Conservation (phyloP, 2,113 vertebrate genomes). For the Aleadryas rufinucha region DNA sequence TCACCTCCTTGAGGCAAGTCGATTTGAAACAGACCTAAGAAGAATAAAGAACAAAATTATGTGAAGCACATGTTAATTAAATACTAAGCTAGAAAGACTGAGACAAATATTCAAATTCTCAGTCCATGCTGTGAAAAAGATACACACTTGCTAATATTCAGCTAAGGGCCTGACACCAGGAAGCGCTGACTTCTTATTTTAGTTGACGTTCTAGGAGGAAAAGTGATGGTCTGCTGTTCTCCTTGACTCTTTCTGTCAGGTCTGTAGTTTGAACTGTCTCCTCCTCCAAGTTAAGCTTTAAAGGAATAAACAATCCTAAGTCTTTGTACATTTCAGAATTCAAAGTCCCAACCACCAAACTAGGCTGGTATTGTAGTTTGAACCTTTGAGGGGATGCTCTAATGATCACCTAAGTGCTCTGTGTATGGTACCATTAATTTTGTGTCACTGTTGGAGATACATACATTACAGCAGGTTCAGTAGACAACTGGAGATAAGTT, state of each 20-base stretch:
- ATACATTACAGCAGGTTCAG: neutral
- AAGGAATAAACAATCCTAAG: neutral
- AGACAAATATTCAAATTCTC: neutral
- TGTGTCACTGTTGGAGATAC: neutral
- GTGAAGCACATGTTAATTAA: neutral
- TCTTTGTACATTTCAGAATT: neutral
- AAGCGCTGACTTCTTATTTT: neutral
- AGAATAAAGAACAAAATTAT: neutral
- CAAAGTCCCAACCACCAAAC: neutral
- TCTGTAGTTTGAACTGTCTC: neutral
- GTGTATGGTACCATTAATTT: neutral
- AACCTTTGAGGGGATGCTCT: neutral
- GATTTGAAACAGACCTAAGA: neutral
- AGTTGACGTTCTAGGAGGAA: neutral
- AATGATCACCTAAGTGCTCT: neutral
- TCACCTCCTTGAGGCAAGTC: neutral
- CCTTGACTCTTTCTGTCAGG: neutral
- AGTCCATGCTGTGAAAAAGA: neutral
- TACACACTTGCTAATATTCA: neutral
- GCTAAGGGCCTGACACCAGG: neutral
- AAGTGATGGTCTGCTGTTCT: neutral
- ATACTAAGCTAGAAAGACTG: neutral
- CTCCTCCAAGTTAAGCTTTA: neutral
- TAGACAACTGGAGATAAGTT: neutral
- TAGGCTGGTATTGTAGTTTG: neutral